Base-by-base conservation (phyloP, 1,140 invertebrate species). In the Diachasmimorpha longicaudata region DNA sequence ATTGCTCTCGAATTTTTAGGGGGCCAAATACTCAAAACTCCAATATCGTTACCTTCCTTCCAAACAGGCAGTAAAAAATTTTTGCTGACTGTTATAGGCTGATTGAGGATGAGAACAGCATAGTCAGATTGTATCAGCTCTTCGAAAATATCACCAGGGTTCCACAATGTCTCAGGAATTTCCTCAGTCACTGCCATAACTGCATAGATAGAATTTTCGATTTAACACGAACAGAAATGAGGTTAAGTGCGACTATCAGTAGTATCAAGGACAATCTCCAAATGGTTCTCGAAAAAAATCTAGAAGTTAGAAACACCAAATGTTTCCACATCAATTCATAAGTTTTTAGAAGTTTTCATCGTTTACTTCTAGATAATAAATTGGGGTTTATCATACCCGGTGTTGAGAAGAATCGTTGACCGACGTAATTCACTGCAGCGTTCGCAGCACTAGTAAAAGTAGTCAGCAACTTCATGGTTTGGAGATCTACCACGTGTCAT, bases 91-190 rank as follows among this genome's bases (percentile, higher is more conserved):
- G 80, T 75, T 19, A 91, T 89, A 37, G 87, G 85, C 46, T 86
- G 84, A 78, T 92, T 91, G 23, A 92, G 81, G 16, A 92, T 85
- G 14, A 92, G 52, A 70, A 91, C 81, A 11, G 89, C 90, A 77
- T 91, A 90, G 10, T 85, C 83, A 13, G 81, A 67, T 36, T 75
- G 19, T 13, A 13, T 1, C 0, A 66, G 8, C 48, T 10, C 37
- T 13, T 78, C 9, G 44, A 85, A 83, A 31, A 83, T 69, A 25
- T 81, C 70, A 14, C 72, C 6, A 31, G 83, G 83, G 74, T 82
- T 70, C 86, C 86, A 87, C 44, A 75, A 11, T 36, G 46, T 80
- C 46, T 44, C 58, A 14, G 37, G 5, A 14, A 52, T 52, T 16
- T 9, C 13, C 31, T 19, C 23, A 13, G 10, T 63, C 19, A 25